Percentiles rank a stretch among this genome's conserved stretches.
Conservation (phyloP, 2,113 vertebrate species). For the Neolamprologus toae region DNA sequence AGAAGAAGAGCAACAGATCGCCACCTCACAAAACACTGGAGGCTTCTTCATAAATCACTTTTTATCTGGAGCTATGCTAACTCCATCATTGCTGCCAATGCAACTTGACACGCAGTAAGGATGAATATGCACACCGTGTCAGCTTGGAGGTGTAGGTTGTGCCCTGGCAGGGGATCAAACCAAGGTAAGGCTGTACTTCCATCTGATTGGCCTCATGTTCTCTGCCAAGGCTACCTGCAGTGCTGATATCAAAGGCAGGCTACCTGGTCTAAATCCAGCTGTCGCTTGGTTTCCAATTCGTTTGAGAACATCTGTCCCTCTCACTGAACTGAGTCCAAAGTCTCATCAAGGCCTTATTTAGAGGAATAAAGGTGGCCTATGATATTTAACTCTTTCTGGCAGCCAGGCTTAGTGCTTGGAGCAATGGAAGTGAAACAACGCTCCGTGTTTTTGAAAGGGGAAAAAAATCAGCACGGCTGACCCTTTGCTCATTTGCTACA, state of each 20-base stretch:
- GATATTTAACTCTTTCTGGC: background rate
- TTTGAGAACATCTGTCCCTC: slow-evolving; percentile 51
- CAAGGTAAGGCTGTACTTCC: background rate
- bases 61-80: background rate
- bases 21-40: background rate
- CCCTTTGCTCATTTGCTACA: background rate
- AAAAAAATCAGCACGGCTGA: background rate
- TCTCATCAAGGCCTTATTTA: slow-evolving; percentile 24
- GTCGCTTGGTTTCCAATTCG: slow-evolving; percentile 2
- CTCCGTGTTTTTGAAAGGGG: background rate
- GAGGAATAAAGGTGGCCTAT: background rate
- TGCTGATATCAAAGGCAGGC: slow-evolving; percentile 50
- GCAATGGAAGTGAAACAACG: background rate
- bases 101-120: background rate
- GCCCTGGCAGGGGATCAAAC: slow-evolving; percentile 41
- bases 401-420: background rate
- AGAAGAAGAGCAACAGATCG: background rate
- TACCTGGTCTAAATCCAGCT: slow-evolving; percentile 30
- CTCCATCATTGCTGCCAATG: background rate
- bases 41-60: slow-evolving; percentile 10
- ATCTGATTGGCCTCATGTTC: background rate
- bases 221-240: slow-evolving; percentile 36
- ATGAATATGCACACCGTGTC: background rate
- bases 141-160: background rate
- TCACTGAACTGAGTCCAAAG: slow-evolving; percentile 35